Evolutionary conservation across 2,888 invertebrate species (phyloP).

Genomic region (Drosophila austrosaltans): DNA sequence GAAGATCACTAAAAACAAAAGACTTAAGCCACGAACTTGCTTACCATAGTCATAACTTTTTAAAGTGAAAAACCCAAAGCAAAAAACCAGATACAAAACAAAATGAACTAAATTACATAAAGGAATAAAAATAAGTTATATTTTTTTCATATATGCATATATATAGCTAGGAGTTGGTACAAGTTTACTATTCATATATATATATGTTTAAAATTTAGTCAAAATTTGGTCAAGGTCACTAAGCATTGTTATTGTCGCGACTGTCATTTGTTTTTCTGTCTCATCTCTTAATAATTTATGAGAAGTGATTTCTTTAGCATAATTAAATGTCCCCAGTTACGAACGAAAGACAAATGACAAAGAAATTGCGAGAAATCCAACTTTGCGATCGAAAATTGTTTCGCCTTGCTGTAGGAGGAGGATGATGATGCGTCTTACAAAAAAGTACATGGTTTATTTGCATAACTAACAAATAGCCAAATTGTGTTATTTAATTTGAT

Average conservation of each 20-base stretch:
- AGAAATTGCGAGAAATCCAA: slow-evolving; percentile 12
- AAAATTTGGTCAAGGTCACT: slow-evolving; percentile 18
- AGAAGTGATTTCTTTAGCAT: slow-evolving; percentile 39
- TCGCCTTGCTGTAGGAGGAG: slow-evolving; percentile 12
- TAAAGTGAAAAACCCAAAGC: neutral
- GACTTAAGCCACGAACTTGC: slow-evolving; percentile 65
- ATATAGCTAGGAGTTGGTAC: slow-evolving; percentile 5
- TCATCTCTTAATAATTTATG: slow-evolving; percentile 53
- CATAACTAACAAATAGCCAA: slow-evolving; percentile 14
- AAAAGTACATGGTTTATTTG: slow-evolving; percentile 10
- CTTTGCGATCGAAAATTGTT: neutral
- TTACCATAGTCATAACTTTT: slow-evolving; percentile 31
- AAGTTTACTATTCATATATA: neutral
- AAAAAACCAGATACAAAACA: neutral
- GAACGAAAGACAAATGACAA: slow-evolving; percentile 16
- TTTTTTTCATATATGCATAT: neutral
- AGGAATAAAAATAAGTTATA: slow-evolving; percentile 7
- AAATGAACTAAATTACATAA: slow-evolving; percentile 24
- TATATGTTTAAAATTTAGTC: slow-evolving; percentile 3
- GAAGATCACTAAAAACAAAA: slow-evolving; percentile 49
- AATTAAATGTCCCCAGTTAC: slow-evolving; percentile 17
- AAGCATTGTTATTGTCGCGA: slow-evolving; percentile 7
- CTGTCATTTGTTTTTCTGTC: slow-evolving; percentile 38
- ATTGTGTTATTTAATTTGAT: slow-evolving; percentile 17
- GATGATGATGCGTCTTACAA: slow-evolving; percentile 1